phyloP scores from a whole-genome alignment of 2,113 vertebrate genomes.

The Microtus pennsylvanicus region DNA sequence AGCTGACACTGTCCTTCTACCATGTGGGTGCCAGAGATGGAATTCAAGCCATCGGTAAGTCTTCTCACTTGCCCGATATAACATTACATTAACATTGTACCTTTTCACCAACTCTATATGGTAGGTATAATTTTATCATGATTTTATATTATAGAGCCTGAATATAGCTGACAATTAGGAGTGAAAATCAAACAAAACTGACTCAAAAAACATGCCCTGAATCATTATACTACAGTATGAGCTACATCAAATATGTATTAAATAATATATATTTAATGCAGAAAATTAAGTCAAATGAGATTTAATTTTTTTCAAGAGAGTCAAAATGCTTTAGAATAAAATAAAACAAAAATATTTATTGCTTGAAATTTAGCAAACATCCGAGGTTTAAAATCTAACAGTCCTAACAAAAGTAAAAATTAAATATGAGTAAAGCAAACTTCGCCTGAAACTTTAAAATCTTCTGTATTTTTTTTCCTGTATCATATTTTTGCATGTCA shows the following conservation, averaged over 20 bases:
- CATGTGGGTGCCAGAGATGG: not conserved
- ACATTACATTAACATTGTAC: not conserved
- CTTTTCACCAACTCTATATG: not conserved
- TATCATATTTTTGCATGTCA: not conserved
- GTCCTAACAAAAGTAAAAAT: not conserved
- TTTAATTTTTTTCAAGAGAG: conserved; percentile 15
- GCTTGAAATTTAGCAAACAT: not conserved
- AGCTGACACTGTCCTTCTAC: not conserved
- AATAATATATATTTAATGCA: not conserved
- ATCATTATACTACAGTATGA: not conserved
- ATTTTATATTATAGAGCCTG: not conserved
- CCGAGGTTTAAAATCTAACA: not conserved
- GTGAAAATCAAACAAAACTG: not conserved
- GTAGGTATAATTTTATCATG: not conserved
- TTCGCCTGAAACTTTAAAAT: not conserved
- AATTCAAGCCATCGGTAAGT: not conserved
- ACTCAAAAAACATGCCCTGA: not conserved
- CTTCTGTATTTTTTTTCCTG: not conserved
- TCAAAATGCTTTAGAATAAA: not conserved
- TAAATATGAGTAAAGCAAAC: not conserved
- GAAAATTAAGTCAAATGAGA: not conserved
- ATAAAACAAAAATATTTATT: not conserved
- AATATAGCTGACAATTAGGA: not conserved
- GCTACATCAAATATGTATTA: not conserved
- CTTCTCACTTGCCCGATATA: not conserved